Evolutionary conservation across 1,140 invertebrate species (phyloP), one percentile per base, ranked within the genome.

Genomic region (Copidosoma floridanum): DNA sequence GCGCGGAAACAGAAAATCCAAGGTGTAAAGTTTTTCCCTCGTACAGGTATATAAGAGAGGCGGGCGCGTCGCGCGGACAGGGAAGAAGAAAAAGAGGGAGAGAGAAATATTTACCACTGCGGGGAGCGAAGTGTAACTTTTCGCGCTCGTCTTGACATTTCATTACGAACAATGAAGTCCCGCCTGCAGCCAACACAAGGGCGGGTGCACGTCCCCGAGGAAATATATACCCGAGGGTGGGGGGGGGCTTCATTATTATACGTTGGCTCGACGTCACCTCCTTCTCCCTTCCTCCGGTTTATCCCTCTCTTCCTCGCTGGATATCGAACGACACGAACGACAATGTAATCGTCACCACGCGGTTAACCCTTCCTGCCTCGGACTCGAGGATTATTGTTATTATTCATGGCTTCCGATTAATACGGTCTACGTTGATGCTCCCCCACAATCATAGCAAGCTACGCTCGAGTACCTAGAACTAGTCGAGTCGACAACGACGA

Each of bases 151-250:
- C 61, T 41, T 57, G 64, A 53, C 57, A 44, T 57, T 65, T 67
- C 56, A 65, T 67, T 67, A 65, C 21, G 52, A 57, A 52, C 60
- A 62, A 62, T 57, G 53, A 62, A 51, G 53, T 26, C 40, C 21
- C 11, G 26, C n/a, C n/a, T n/a, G n/a, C n/a, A n/a, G n/a, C n/a
- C n/a, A n/a, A n/a, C n/a, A n/a, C n/a, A n/a, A n/a, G n/a, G n/a
- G n/a, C 10, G 3, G 5, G 59, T 5, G 24, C 26, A 1, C 7
- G 8, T 46, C 60, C 29, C 53, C 20, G 7, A 26, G 57, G 38
- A 67, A 65, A 63, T 60, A 65, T 60, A 48, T n/a, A n/a, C n/a
- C 46, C 27, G 29, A 32, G 29, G 29, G 12, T 32, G n/a, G n/a
- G n/a, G n/a, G n/a, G n/a, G n/a, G n/a, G n/a, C n/a, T n/a, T n/a